These are phyloP conservation scores for Hestina assimilis DNA, from an alignment of 1,140 invertebrate species.

Conservation along the genomic window DNA sequence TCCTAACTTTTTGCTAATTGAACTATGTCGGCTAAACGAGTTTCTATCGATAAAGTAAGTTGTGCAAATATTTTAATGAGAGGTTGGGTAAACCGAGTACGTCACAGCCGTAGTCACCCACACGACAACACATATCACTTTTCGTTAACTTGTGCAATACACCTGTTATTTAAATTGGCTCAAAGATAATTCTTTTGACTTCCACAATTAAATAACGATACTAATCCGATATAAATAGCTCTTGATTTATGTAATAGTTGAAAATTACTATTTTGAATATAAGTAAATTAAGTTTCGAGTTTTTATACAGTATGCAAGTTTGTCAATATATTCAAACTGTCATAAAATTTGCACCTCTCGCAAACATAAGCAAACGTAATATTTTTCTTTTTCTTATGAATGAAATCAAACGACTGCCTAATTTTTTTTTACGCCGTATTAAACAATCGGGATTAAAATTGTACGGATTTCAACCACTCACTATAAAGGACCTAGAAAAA, in stretches of 20 bases:
- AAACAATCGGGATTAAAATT: constrained; percentile 7
- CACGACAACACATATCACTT: constrained; percentile 16
- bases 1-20: constrained; percentile 37
- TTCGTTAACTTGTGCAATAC: constrained; percentile 55
- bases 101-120: constrained; percentile 24
- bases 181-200: constrained; percentile 33
- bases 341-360: no score
- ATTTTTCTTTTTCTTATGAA: not conserved
- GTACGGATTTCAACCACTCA: not conserved
- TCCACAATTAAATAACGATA: not conserved
- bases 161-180: constrained; percentile 47
- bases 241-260: not conserved
- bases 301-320: not conserved
- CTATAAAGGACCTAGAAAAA: constrained; percentile 31
- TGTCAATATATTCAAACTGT: not conserved
- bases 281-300: not conserved
- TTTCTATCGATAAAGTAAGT: constrained; percentile 33
- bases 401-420: constrained; percentile 5
- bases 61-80: constrained; percentile 50
- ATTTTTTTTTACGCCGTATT: constrained; percentile 10
- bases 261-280: constrained; percentile 1
- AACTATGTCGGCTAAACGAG: constrained; percentile 23
- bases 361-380: not conserved
- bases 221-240: not conserved
- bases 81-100: constrained; percentile 35